Percentiles rank a stretch among this genome's conserved stretches.
phyloP scores from a whole-genome alignment of 2,797 vertebrate genomes.

The Enteromius argenteus region DNA sequence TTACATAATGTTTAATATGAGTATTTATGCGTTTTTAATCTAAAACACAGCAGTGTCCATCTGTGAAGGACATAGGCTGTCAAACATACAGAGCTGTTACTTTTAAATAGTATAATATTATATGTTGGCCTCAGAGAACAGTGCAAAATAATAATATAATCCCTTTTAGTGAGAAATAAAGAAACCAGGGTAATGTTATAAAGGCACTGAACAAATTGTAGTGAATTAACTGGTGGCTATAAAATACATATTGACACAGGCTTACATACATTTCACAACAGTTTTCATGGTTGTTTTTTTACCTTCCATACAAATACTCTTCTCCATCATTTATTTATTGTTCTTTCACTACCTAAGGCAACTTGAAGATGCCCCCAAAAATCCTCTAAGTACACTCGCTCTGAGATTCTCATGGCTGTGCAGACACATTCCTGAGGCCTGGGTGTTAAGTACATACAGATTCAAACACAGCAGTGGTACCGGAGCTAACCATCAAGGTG shows the following conservation, averaged over 20 bases:
- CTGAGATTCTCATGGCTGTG: conserved; percentile 46
- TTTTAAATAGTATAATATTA: not conserved
- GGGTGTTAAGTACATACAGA: conserved; percentile 58
- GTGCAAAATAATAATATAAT: no score
- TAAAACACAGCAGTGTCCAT: not conserved
- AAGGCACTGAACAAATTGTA: not conserved
- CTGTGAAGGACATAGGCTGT: not conserved
- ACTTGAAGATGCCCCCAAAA: conserved; percentile 51
- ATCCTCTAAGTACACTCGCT: conserved; percentile 43
- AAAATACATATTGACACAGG: not conserved
- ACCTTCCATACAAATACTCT: conserved; percentile 32
- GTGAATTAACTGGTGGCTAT: not conserved
- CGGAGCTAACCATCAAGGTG: conserved; percentile 4
- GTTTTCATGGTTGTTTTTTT: conserved; percentile 23
- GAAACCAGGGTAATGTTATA: not conserved
- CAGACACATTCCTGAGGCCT: conserved; percentile 54
- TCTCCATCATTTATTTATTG: conserved; percentile 40
- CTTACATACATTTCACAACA: not conserved
- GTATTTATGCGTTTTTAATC: not conserved
- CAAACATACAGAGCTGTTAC: not conserved
- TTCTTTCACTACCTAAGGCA: conserved; percentile 47
- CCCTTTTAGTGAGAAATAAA: not conserved
- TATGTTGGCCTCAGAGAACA: not conserved
- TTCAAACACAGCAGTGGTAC: conserved; percentile 41
- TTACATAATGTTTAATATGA: not conserved